These are phyloP conservation scores for Macrotis lagotis DNA, from an alignment of 2,113 vertebrate species.

Conservation along the genomic window DNA sequence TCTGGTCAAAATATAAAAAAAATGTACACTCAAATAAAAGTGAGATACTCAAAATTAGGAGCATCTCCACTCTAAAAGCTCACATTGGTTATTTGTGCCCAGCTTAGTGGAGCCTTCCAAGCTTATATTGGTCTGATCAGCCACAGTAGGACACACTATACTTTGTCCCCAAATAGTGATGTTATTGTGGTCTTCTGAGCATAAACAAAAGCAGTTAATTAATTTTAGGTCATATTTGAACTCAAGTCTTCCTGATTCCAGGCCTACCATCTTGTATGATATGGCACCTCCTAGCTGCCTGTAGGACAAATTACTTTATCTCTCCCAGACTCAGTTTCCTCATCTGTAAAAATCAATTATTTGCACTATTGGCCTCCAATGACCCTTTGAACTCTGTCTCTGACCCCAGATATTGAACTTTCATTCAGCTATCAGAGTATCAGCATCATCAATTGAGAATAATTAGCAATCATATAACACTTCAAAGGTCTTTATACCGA, in stretches of 20 bases:
- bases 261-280: not conserved
- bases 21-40: too few species aligned
- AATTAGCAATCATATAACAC: not conserved
- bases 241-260: not conserved
- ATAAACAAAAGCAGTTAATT: too few species aligned
- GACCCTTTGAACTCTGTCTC: not conserved
- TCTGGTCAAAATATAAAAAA: too few species aligned
- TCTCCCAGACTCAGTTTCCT: not conserved
- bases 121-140: too few species aligned
- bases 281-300: not conserved
- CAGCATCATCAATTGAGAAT: not conserved
- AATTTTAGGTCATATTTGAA: not conserved
- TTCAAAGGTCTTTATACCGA: not conserved
- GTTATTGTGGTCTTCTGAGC: too few species aligned
- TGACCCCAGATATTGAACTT: not conserved
- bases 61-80: too few species aligned
- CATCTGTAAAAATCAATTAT: not conserved
- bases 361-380: not conserved
- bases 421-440: not conserved
- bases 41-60: too few species aligned
- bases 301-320: not conserved
- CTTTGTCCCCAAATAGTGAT: too few species aligned
- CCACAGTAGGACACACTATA: too few species aligned
- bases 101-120: too few species aligned
- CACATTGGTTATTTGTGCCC: too few species aligned